Percentiles rank a stretch among this genome's conserved stretches.
Evolutionary conservation across 2,888 invertebrate genomes (phyloP).

Genomic region (Pandemis corylana): DNA sequence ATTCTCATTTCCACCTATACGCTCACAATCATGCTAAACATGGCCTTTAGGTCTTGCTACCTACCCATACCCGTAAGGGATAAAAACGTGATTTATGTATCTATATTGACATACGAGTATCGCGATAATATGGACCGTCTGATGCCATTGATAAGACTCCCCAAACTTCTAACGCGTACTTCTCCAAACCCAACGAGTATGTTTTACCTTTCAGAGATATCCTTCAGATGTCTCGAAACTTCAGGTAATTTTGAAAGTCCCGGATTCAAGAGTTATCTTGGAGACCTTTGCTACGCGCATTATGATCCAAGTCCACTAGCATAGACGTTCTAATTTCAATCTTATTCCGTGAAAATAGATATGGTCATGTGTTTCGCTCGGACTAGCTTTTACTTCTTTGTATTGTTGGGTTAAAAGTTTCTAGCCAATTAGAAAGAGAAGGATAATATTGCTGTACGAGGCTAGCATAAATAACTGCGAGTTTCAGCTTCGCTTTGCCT

Average conservation of each 20-base stretch:
- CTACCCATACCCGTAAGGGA: no score
- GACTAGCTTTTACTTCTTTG: background rate
- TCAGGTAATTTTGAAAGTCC: conserved; percentile 34
- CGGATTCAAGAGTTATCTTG: conserved; percentile 4
- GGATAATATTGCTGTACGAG: no score
- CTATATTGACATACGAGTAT: no score
- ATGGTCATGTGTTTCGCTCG: background rate
- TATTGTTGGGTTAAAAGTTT: no score
- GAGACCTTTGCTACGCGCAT: background rate
- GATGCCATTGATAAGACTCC: background rate
- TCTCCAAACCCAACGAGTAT: background rate
- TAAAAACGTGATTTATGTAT: no score
- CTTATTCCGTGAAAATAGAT: background rate
- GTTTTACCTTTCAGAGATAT: conserved; percentile 5
- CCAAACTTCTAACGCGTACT: background rate
- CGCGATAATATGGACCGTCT: background rate
- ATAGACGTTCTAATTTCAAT: background rate
- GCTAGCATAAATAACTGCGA: no score
- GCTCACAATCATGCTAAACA: no score
- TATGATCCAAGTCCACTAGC: background rate
- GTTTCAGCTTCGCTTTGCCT: no score
- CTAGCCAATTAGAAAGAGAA: no score
- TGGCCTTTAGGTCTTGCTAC: no score
- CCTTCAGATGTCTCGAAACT: conserved; percentile 27
- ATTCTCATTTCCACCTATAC: no score